These are phyloP conservation scores for Cyanoramphus novaezelandiae DNA, from an alignment of 2,113 vertebrate species.

Conservation along the genomic window DNA sequence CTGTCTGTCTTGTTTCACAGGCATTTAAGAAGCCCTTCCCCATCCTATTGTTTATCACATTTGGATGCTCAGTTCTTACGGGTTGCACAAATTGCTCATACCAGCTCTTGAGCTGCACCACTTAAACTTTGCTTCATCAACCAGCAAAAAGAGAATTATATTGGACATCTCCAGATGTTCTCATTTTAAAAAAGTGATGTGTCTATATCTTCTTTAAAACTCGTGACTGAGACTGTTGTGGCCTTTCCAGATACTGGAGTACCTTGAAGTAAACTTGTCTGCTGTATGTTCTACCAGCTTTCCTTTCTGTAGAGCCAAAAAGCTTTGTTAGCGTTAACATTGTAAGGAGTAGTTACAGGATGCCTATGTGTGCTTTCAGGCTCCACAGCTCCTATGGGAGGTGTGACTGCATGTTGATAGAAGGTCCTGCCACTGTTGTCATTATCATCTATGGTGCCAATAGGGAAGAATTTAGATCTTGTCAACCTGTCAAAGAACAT, in stretches of 20 bases:
- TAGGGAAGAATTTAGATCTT: background rate
- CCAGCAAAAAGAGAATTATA: background rate
- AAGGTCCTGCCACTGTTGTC: background rate
- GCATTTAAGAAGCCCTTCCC: background rate
- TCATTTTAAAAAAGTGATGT: background rate
- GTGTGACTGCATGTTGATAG: background rate
- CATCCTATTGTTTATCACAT: background rate
- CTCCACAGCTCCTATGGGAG: background rate
- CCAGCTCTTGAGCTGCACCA: background rate
- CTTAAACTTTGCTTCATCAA: constrained; percentile 23
- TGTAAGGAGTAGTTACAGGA: background rate
- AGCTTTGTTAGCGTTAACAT: background rate
- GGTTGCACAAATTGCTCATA: background rate
- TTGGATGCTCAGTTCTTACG: background rate
- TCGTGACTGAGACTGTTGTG: background rate
- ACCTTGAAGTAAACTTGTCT: background rate
- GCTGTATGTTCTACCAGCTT: accelerated
- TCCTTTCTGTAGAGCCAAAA: background rate
- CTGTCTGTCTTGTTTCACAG: background rate
- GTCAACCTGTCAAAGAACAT: background rate
- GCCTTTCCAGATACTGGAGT: background rate
- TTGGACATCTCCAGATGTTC: constrained; percentile 33
- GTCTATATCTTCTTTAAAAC: background rate
- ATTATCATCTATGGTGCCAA: background rate
- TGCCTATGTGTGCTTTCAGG: background rate